Conservation (phyloP, 2,113 vertebrate species). For the Callipepla squamata region DNA sequence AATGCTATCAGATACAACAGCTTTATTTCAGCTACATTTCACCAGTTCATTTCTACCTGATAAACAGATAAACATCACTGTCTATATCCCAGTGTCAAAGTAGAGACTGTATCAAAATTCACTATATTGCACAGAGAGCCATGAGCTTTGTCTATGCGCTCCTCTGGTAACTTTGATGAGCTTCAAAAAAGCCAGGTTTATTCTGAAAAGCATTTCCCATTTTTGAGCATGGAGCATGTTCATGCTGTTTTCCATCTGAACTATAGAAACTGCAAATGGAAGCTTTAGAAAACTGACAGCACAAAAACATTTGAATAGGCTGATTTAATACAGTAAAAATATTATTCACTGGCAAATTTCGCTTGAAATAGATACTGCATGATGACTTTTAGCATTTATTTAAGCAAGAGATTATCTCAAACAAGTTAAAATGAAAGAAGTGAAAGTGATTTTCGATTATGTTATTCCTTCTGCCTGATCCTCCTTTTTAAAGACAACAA, state of each 20-base stretch:
- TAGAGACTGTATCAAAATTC: neutral
- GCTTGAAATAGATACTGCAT: neutral
- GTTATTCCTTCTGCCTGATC: neutral
- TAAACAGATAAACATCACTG: neutral
- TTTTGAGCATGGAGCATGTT: neutral
- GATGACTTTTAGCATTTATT: neutral
- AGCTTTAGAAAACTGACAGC: neutral
- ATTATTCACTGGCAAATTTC: neutral
- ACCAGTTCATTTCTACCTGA: neutral
- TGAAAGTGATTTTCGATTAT: neutral
- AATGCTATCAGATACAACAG: neutral
- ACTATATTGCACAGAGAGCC: neutral
- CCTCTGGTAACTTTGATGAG: neutral
- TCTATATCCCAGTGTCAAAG: neutral
- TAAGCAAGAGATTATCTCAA: neutral
- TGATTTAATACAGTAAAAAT: neutral
- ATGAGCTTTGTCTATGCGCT: neutral
- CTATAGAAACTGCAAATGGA: neutral
- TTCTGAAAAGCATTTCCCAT: neutral
- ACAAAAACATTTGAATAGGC: neutral
- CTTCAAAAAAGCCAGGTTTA: neutral
- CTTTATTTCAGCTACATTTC: neutral
- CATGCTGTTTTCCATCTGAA: neutral
- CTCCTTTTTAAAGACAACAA: rapidly evolving
- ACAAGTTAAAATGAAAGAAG: neutral